Evolutionary conservation across 2,888 invertebrate species (phyloP), one percentile per base, ranked within the genome.

Genomic region (Lysandra bellargus): DNA sequence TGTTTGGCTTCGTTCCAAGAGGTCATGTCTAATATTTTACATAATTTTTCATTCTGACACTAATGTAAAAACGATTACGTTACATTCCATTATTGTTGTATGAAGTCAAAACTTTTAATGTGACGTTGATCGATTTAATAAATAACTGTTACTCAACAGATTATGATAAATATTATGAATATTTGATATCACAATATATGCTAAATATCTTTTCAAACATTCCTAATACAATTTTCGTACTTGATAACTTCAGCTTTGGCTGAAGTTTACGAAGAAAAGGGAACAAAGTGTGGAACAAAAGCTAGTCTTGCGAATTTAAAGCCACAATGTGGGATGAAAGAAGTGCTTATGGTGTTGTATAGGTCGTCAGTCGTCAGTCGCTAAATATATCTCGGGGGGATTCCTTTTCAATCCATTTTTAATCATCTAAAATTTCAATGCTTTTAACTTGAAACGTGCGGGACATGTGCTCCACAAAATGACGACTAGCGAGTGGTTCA

Each of bases 321-420:
- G 80, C 81, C 81, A 74, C 78, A 80, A 78, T 80, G 81, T 73
- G 80, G 80, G 78, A 80, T 80, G 81, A 82, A 83, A 82, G 85
- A 86, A 80, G 84, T 83, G 83, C 82, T 82, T 81, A 82, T 82
- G 84, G 83, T 84, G 79, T 80, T 82, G 81, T 85, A 83, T 84
- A 83, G 83, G 83, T 83, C 82, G 83, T 83, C 84, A 83, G 69
- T 76, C 73, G 78, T 80, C 74, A 78, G 80, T 69, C 60, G 74
- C 61, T 78, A 74, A 57, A 61, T 61, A 60, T 69, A 78, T 69
- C 77, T 77, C 72, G 40, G 78, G 57, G 72, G 60, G 73, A 78
- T 57, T 79, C 72, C 49, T 61, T 79, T 61, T 79, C n/a, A 60
- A 23, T 75, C 37, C 60, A 75, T 75, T 79, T 79, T 44, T 61